Base-by-base conservation (phyloP, 2,888 invertebrate genomes). In the Agriopis leucophaearia region DNA sequence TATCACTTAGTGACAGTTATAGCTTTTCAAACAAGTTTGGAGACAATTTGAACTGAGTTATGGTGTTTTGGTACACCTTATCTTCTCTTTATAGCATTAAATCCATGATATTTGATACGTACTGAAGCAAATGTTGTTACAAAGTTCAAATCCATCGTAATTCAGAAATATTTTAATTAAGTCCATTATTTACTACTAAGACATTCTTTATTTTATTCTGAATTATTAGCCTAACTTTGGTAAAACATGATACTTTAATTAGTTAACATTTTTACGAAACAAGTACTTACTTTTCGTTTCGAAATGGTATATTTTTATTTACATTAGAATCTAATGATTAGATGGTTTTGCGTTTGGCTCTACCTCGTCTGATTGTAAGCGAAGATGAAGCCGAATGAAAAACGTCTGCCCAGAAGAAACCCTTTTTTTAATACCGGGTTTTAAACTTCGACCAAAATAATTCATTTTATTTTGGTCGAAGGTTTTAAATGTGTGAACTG, bases 11-110 rank as follows among this genome's bases (percentile, higher is more conserved):
- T 66, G 69, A 73, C 69, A 69, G 65, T 69, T 69, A 70, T 66
- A 12, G 67, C 60, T 42, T 59, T 64, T 38, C 15, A 61, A 71
- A 67, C 71, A 63, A 61, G 72, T 73, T 68, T 55, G 56, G 47
- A 40, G 57, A n/a, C 8, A 38, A 16, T 16, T 63, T 42, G 44
- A 50, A 59, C 70, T n/a, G 66, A 18, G 59, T 68, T 66, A 70
- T 63, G 40, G 54, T 57, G 16, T 57, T 55, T 36, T 51, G 40
- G 60, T 35, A 64, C 68, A 58, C 59, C 44, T 58, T 51, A 44
- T 9, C 3, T 16, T 47, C 27, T 18, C 16, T 9, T 15, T 15
- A 54, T 62, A 36, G 13, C 47, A 64, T 35, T 57, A 55, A 60
- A 64, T 42, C 50, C 51, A 50, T 51, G 42, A 57, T 56, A 56